Evolutionary conservation across 2,113 vertebrate genomes (phyloP).

Genomic region (Pionites leucogaster): DNA sequence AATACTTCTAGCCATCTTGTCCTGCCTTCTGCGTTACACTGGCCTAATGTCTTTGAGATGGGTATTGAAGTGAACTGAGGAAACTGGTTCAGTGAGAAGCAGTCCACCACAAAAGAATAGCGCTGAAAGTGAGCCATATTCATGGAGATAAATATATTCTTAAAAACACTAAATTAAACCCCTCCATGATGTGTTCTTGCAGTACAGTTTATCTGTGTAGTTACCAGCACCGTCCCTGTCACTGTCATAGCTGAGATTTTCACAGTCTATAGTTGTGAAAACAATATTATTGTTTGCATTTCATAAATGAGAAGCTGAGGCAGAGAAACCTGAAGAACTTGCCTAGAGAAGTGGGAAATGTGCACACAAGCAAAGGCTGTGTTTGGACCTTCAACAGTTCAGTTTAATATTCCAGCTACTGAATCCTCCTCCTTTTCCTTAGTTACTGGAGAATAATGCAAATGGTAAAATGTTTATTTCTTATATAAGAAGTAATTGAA

Average conservation of each 20-base stretch:
- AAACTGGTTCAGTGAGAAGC: not conserved
- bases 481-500: not conserved
- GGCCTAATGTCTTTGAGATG: not conserved
- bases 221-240: not conserved
- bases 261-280: not conserved
- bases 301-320: not conserved
- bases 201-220: not conserved
- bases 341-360: not conserved
- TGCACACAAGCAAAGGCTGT: not conserved
- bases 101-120: not conserved
- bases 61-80: not conserved
- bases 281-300: not conserved
- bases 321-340: not conserved
- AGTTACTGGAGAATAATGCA: not conserved
- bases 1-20: not conserved
- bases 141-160: not conserved
- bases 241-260: not conserved
- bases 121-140: not conserved
- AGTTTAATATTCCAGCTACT: not conserved
- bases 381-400: not conserved
- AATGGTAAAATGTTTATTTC: not conserved
- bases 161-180: not conserved
- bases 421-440: not conserved
- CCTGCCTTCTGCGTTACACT: not conserved
- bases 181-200: not conserved